A percentile compares a stretch with the other conserved stretches of the same genome.
phyloP scores from a whole-genome alignment of 2,888 invertebrate species.

The Hirtodrosophila duncani region DNA sequence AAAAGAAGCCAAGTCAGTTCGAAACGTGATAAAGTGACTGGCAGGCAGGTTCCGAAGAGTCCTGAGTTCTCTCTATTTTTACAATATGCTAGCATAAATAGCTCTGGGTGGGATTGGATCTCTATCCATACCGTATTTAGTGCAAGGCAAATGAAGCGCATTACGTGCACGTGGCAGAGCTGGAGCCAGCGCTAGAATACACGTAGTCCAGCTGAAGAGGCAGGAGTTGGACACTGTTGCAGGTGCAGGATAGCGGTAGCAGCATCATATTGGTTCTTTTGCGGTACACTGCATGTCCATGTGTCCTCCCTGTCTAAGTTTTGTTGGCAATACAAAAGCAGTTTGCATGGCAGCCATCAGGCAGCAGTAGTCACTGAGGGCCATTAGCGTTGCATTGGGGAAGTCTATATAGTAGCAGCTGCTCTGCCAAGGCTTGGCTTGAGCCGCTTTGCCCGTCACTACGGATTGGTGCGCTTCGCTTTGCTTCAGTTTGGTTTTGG shows the following conservation, averaged over 20 bases:
- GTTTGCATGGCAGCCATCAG: constrained; percentile 50
- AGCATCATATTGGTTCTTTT: constrained; percentile 32
- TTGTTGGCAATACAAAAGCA: constrained; percentile 60
- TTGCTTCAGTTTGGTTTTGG: constrained; percentile 25
- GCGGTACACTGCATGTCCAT: constrained; percentile 3
- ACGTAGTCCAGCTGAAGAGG: no score
- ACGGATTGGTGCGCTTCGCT: constrained; percentile 17
- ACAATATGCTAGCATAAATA: constrained; percentile 43
- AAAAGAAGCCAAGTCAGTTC: constrained; percentile 34
- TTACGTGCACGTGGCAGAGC: constrained; percentile 58
- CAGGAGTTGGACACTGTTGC: no score
- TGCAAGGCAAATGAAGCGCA: constrained; percentile 73
- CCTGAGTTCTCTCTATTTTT: constrained; percentile 13
- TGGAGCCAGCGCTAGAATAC: no score
- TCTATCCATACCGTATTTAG: constrained; percentile 45
- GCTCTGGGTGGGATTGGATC: constrained; percentile 12
- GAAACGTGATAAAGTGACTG: constrained; percentile 63
- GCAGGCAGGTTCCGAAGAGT: constrained; percentile 3
- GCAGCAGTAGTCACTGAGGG: constrained; percentile 13
- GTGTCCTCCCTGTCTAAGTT: constrained; percentile 38
- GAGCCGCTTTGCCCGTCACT: constrained; percentile 43
- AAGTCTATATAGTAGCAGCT: constrained; percentile 25
- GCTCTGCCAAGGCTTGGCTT: constrained; percentile 34
- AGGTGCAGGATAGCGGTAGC: no score
- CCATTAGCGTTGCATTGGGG: constrained; percentile 8